Evolutionary conservation across 1,140 invertebrate species (phyloP), one percentile per base, ranked within the genome.

Genomic region (Streblospio benedicti): DNA sequence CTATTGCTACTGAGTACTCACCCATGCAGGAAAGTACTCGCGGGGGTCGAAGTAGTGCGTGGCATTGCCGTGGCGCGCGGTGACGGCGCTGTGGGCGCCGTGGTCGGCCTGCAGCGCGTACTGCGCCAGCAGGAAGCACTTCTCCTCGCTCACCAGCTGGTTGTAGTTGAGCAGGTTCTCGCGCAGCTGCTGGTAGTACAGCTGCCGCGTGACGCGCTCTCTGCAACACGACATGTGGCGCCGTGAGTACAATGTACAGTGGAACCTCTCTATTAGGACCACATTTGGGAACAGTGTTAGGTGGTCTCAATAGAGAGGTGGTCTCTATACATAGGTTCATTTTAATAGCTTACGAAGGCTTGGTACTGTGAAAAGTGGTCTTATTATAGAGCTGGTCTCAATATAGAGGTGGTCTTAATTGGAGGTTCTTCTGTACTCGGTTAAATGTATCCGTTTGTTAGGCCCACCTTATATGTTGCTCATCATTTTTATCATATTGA

Each of bases 101-200:
- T 88, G 83, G 78, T 96, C 91, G 18, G 91, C 90, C 79, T 96
- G 92, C 43, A 96, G 81, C 47, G 91, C 90, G 66, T 90, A 83
- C 1, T 88, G 88, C 44, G 89, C 90, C 65, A 95, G 80, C 44
- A 88, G 81, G 68, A 92, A 86, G 68, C 90, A 81, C 23, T 84
- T 82, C 75, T 87, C 84, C 71, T 90, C 83, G 66, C 79, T 73
- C 59, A 76, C 73, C 2, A 71, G 61, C 63, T 79, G 80, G 52
- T 69, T 69, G 69, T 79, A 81, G 57, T 71, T 69, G 25, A 82
- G 68, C 25, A 93, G 86, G 79, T 97, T 97, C 72, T 92, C 85
- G 35, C 89, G 86, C 69, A 97, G 79, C 80, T 97, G 93, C 64
- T 93, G 83, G 76, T 93, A 97, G 76, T 97, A 97, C 71, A 94